Percentiles rank a stretch among this genome's conserved stretches.
Conservation (phyloP, 2,113 vertebrate species). For the Anolis carolinensis region DNA sequence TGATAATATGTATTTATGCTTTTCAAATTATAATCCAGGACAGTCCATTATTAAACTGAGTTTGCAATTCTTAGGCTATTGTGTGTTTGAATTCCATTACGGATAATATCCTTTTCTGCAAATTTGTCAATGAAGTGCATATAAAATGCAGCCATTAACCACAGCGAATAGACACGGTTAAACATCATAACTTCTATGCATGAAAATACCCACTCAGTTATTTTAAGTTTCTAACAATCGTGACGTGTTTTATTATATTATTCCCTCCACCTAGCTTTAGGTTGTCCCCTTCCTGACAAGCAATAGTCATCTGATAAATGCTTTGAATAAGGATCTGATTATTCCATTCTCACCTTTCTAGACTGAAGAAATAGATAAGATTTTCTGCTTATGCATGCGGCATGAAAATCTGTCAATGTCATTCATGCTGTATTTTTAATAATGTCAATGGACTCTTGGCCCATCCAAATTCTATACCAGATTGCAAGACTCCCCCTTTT, state of each 20-base stretch:
- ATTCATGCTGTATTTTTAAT: neutral
- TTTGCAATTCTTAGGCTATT: neutral
- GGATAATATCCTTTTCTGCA: neutral
- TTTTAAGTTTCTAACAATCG: slow-evolving; percentile 9
- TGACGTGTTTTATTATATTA: neutral
- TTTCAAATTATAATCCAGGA: neutral
- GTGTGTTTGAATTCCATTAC: neutral
- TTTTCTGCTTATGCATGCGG: too few species aligned
- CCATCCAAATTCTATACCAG: too few species aligned
- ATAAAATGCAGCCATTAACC: neutral
- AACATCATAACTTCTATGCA: neutral
- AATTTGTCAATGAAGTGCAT: slow-evolving; percentile 1
- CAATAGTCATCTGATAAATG: neutral
- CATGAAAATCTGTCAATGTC: neutral
- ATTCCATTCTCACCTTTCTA: neutral
- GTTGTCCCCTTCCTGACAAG: too few species aligned
- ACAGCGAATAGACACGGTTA: neutral
- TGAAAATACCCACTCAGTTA: neutral
- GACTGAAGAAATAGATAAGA: too few species aligned
- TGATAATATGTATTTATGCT: neutral
- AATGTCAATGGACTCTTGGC: neutral
- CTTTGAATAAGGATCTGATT: neutral
- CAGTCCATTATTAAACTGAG: neutral
- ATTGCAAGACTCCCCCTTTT: too few species aligned
- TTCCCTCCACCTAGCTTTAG: too few species aligned